Evolutionary conservation across 1,140 invertebrate species (phyloP).

Genomic region (Macrotrachela quadricornifera): DNA sequence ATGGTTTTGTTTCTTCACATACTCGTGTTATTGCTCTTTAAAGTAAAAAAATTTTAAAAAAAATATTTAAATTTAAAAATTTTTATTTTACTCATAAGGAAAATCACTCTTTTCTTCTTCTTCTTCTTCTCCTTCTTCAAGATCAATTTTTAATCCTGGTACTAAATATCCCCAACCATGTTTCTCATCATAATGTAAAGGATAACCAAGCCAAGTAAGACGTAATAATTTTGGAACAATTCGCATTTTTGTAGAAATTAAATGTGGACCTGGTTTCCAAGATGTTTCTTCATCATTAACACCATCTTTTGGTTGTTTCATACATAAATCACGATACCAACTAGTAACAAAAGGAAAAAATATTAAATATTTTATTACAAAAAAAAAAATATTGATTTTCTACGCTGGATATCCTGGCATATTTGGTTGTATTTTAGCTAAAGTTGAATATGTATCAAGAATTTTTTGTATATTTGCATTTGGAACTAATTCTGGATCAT

Average conservation of each 20-base stretch:
- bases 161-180: constrained; percentile 45
- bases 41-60: too few relatives aligned
- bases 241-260: constrained; percentile 40
- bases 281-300: constrained; percentile 37
- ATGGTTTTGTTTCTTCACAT: too few relatives aligned
- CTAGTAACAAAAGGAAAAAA: constrained; percentile 11
- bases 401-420: constrained; percentile 6
- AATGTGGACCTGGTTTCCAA: constrained; percentile 49
- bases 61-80: too few relatives aligned
- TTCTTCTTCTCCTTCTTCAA: neutral
- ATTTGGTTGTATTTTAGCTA: too few relatives aligned
- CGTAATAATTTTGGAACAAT: constrained; percentile 67
- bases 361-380: too few relatives aligned
- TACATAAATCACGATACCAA: constrained; percentile 39
- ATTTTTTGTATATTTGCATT: too few relatives aligned
- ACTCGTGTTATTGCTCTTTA: too few relatives aligned
- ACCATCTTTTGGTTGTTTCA: constrained; percentile 38
- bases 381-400: too few relatives aligned
- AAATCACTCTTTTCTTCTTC: neutral
- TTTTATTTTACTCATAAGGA: neutral
- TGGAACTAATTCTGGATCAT: too few relatives aligned
- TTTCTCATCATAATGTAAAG: constrained; percentile 46
- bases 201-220: constrained; percentile 76
- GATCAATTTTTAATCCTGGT: neutral
- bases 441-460: too few relatives aligned